Evolutionary conservation across 2,888 invertebrate genomes (phyloP).

Genomic region (Scaptomyza cyrtandrae): DNA sequence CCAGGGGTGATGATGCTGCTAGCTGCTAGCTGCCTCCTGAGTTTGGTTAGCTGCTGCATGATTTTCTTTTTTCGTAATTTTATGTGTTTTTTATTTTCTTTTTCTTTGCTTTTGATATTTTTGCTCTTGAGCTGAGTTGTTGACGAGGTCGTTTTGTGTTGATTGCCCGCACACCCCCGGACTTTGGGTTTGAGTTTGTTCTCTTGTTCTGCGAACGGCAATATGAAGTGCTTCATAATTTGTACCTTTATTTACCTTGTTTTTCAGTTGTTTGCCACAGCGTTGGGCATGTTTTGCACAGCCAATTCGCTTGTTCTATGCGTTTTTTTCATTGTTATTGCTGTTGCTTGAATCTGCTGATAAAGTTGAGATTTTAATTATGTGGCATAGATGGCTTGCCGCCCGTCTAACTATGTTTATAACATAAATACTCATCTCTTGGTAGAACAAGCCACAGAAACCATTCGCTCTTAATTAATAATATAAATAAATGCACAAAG

Average conservation of each 20-base stretch:
- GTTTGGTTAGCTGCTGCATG: constrained; percentile 42
- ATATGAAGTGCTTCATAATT: constrained; percentile 79
- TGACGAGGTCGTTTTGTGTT: constrained; percentile 80
- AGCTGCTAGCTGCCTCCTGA: constrained; percentile 48
- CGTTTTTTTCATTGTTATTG: constrained; percentile 24
- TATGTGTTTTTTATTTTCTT: constrained; percentile 15
- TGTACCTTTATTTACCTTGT: constrained; percentile 74
- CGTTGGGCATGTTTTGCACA: constrained; percentile 52
- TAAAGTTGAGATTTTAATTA: constrained; percentile 74
- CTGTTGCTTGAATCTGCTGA: constrained; percentile 51
- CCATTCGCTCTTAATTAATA: constrained; percentile 13
- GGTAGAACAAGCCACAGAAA: constrained; percentile 22
- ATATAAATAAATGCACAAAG: constrained; percentile 10
- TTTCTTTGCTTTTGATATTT: constrained; percentile 65
- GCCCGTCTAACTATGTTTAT: constrained; percentile 38
- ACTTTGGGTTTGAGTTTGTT: constrained; percentile 65
- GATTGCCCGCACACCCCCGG: constrained; percentile 64
- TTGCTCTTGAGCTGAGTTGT: constrained; percentile 71
- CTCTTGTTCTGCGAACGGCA: constrained; percentile 52
- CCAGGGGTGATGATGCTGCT: constrained; percentile 72
- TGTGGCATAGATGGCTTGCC: constrained; percentile 52
- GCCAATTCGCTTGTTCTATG: constrained; percentile 25
- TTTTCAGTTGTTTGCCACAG: constrained; percentile 62
- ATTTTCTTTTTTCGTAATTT: constrained; percentile 11
- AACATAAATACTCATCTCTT: constrained; percentile 26